Evolutionary conservation across 2,797 vertebrate genomes (phyloP).

Genomic region (Pantherophis vulpinus): DNA sequence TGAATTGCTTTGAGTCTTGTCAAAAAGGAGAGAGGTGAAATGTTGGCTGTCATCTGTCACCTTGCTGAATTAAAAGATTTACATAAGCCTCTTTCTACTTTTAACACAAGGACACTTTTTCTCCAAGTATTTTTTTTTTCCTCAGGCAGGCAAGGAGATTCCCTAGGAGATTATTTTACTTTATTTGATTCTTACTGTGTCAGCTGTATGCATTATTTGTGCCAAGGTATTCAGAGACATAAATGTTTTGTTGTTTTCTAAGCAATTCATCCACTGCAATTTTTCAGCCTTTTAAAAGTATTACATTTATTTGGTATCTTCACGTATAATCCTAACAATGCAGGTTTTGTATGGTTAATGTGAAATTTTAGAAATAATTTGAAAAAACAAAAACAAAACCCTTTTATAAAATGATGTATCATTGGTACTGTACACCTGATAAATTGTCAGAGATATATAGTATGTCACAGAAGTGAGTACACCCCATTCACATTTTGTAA

Average conservation of each 20-base stretch:
- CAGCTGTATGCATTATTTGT: slow-evolving; percentile 33
- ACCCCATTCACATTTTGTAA: too few species aligned
- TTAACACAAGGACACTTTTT: slow-evolving; percentile 29
- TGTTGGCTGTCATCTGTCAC: slow-evolving; percentile 12
- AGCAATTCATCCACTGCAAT: background rate
- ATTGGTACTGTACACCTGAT: background rate
- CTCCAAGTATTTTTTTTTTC: slow-evolving; percentile 36
- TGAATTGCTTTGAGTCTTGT: slow-evolving; percentile 23
- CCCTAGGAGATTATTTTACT: slow-evolving; percentile 21
- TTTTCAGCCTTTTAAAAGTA: background rate
- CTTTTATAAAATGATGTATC: background rate
- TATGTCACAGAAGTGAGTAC: too few species aligned
- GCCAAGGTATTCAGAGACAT: background rate
- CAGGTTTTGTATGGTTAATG: background rate
- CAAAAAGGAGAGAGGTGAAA: slow-evolving; percentile 1
- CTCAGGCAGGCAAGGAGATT: slow-evolving; percentile 39
- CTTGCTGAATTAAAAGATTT: slow-evolving; percentile 40
- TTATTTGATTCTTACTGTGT: slow-evolving; percentile 29
- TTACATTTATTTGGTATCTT: background rate
- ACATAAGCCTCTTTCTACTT: slow-evolving; percentile 37
- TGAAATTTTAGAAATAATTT: background rate
- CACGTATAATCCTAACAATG: background rate
- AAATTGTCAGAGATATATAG: background rate
- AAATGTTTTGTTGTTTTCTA: background rate
- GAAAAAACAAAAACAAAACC: background rate